Evolutionary conservation across 2,797 vertebrate genomes (phyloP).

Genomic region (Heliangelus exortis): DNA sequence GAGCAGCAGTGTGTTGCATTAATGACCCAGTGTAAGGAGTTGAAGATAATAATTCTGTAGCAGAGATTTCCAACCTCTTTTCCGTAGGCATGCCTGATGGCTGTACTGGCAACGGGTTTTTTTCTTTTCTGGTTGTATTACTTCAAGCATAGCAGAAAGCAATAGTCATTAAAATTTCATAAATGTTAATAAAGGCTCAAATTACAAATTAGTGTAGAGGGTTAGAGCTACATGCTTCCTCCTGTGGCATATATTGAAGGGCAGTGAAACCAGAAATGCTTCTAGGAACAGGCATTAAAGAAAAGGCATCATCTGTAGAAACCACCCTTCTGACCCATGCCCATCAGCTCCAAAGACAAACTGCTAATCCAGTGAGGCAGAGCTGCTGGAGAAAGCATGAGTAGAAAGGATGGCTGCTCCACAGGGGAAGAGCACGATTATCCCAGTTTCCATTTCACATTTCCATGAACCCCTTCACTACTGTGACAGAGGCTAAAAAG

Average conservation of each 20-base stretch:
- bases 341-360: not conserved
- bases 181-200: constrained; percentile 39
- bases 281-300: too few relatives aligned
- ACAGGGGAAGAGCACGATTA: not conserved
- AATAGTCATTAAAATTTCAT: constrained; percentile 56
- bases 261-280: not conserved
- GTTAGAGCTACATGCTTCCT: constrained; percentile 21
- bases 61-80: not conserved
- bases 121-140: not conserved
- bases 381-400: not conserved
- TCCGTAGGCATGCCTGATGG: fast-evolving
- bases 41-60: not conserved
- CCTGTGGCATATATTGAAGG: not conserved
- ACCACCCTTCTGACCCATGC: not conserved
- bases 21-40: not conserved
- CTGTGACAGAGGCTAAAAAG: not conserved
- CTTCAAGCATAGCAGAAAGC: constrained; percentile 10
- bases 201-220: constrained; percentile 34
- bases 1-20: not conserved
- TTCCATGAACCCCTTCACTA: not conserved
- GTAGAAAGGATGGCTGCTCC: not conserved
- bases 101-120: not conserved
- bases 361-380: not conserved
- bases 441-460: not conserved
- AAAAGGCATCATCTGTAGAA: not conserved